Base-by-base conservation (phyloP, 2,797 vertebrate genomes). In the Parotocinclus haroldoi region DNA sequence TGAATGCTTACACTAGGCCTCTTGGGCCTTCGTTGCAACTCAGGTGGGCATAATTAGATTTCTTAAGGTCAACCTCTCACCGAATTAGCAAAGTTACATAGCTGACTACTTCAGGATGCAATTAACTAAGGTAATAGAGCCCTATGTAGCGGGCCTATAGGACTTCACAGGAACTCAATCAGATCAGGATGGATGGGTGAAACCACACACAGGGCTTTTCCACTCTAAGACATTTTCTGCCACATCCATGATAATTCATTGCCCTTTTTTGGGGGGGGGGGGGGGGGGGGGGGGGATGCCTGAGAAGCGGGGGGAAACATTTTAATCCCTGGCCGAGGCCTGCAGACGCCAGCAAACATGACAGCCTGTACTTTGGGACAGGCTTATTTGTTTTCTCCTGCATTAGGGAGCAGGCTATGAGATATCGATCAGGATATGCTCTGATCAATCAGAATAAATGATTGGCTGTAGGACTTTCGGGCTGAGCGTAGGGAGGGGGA, bases 31-130 rank as follows among this genome's bases (percentile, higher is more conserved):
- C 64, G 80, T 64, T 87, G 86, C 85, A 90, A 87, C 87, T 87
- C 84, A 91, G 89, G 90, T 91, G 89, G 88, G 84, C 84, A 88
- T 90, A 92, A 91, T 91, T 90, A 90, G 88, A 89, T 89, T 90
- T 86, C 85, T 89, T 91, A 92, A 91, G 90, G 90, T 90, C 89
- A 90, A 84, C 88, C 89, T 89, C 89, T 90, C 87, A 90, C 87
- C 77, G 85, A 90, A 91, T 92, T 89, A 90, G 89, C 87, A 85
- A 89, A 90, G 91, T 89, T 89, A 88, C 85, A 85, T 87, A 90
- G 89, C 88, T 89, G 88, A 91, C 88, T 89, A 92, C 88, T 90
- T 88, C 84, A 82, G 86, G 87, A 90, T 79, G 88, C 85, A 90
- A 91, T 91, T 91, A 91, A 87, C 87, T 88, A 84, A 37, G 85